Evolutionary conservation across 2,888 invertebrate species (phyloP).

Genomic region (Ophion costatus): DNA sequence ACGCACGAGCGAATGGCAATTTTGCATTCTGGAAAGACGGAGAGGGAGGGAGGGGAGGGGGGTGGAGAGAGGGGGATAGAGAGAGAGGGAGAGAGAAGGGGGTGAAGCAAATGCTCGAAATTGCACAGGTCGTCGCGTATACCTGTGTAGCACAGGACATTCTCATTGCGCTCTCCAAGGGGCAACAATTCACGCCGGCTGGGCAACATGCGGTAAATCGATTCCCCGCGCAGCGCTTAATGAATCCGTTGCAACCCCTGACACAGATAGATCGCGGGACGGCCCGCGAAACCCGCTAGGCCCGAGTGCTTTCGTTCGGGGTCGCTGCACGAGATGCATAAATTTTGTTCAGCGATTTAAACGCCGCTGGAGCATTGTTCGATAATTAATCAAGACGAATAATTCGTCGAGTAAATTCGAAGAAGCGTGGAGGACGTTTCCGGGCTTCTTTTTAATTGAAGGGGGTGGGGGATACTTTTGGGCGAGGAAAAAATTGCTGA

Average conservation of each 20-base stretch:
- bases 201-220: slow-evolving; percentile 18
- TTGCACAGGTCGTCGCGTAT: slow-evolving; percentile 2
- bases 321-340: not conserved
- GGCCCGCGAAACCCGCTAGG: slow-evolving; percentile 13
- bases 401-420: not conserved
- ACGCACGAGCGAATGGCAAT: not conserved
- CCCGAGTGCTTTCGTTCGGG: slow-evolving; percentile 3
- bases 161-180: not conserved
- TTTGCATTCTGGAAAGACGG: slow-evolving; percentile 4
- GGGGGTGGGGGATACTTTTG: too few relatives aligned
- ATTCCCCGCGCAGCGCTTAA: slow-evolving; percentile 26
- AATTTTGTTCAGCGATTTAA: not conserved
- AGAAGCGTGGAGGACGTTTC: not conserved
- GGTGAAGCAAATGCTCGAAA: slow-evolving; percentile 23
- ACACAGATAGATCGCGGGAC: slow-evolving; percentile 36
- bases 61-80: not conserved
- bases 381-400: not conserved
- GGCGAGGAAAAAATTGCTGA: too few relatives aligned
- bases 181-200: slow-evolving; percentile 36
- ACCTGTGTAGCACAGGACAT: not conserved
- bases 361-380: not conserved
- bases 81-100: not conserved
- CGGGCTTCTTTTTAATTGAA: too few relatives aligned
- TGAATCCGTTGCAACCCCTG: slow-evolving; percentile 37
- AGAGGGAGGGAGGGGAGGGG: not conserved